A percentile compares a stretch with the other conserved stretches of the same genome.
Conservation (phyloP, 2,797 vertebrate species). For the Anguilla anguilla region DNA sequence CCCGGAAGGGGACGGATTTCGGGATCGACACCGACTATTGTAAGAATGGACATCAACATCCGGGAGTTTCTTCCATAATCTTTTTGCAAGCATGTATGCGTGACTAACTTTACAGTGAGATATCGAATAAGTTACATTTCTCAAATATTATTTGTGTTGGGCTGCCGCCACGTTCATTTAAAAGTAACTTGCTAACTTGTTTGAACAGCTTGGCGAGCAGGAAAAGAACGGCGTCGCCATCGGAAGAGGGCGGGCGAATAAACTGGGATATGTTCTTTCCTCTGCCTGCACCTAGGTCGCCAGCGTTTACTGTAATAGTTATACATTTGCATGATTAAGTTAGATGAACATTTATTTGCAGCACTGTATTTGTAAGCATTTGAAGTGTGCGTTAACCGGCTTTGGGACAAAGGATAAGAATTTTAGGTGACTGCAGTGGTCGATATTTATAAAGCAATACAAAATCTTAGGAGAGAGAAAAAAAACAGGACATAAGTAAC, state of each 20-base stretch:
- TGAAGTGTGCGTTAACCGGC: neutral
- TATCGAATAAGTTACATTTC: neutral
- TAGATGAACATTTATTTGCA: neutral
- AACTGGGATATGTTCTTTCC: neutral
- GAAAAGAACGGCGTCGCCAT: neutral
- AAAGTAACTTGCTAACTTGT: neutral
- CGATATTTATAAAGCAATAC: neutral
- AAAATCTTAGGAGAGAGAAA: neutral
- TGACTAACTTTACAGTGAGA: neutral
- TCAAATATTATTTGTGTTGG: neutral
- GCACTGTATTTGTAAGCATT: neutral
- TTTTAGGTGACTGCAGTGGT: neutral
- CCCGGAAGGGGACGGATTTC: conserved; percentile 40
- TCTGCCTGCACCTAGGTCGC: neutral
- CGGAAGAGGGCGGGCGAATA: neutral
- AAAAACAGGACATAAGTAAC: neutral
- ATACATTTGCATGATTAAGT: neutral
- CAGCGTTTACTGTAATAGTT: neutral
- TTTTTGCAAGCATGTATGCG: no score
- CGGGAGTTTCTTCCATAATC: conserved; percentile 15
- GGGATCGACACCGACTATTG: neutral
- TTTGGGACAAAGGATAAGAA: neutral
- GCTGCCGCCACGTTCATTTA: neutral
- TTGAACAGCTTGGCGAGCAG: neutral
- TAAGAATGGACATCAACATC: conserved; percentile 29